Percentiles rank a stretch among this genome's conserved stretches.
phyloP scores from a whole-genome alignment of 2,797 vertebrate species.

The Emys orbicularis region DNA sequence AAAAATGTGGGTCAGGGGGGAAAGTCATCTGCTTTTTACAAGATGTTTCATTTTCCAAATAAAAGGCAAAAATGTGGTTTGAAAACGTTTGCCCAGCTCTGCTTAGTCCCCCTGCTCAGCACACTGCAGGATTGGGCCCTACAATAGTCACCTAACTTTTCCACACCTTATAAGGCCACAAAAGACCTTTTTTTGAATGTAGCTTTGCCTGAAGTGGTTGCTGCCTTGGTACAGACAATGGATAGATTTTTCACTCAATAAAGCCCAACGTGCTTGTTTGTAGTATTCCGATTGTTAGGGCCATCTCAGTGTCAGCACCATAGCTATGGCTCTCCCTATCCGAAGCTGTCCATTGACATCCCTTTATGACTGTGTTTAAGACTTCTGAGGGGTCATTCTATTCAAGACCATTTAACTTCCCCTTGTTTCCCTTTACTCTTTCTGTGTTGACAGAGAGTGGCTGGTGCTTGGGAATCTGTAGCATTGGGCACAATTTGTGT shows the following conservation, averaged over 20 bases:
- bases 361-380: not conserved
- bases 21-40: not conserved
- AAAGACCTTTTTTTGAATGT: not conserved
- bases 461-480: not conserved
- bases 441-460: not conserved
- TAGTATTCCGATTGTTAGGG: not conserved
- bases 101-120: not conserved
- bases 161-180: not conserved
- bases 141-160: too few species aligned
- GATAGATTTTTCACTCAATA: not conserved
- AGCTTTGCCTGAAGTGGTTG: not conserved
- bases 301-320: accelerated
- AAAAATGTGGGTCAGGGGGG: too few species aligned
- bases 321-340: not conserved
- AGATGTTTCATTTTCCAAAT: not conserved
- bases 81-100: not conserved
- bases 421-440: not conserved
- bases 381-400: not conserved
- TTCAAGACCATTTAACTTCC: not conserved
- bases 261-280: not conserved
- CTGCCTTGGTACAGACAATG: not conserved
- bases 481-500: not conserved
- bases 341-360: not conserved
- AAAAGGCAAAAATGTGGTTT: not conserved
- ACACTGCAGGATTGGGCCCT: not conserved